Base-by-base conservation (phyloP, 2,888 invertebrate species). In the Pristionchus maxplancki region DNA sequence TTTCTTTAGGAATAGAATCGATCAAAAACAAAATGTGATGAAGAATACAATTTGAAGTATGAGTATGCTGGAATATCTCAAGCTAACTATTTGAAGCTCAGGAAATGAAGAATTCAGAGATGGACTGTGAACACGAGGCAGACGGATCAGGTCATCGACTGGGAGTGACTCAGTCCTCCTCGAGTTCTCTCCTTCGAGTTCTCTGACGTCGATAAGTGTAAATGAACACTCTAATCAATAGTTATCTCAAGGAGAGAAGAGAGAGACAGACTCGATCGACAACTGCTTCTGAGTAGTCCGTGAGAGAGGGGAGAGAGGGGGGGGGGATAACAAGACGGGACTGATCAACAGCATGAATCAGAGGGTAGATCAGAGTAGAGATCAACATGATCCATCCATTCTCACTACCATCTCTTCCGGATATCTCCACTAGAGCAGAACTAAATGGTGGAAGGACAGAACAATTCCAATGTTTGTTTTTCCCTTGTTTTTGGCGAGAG, bases 271-370 rank as follows among this genome's bases (percentile, higher is more conserved):
- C 53, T 53, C 44, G 82, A 53, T 13, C 24, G 82, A 50, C 82
- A 83, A 44, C 82, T 83, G 82, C 50, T 50, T 53, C 34, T 34
- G 13, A 31, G 50, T 53, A 83, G 82, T 83, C 24, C 50, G 53
- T 58, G 78, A n/a, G 82, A 48, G 78, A 40, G 71, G 13, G 81
- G 53, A 13, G 53, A 53, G 50, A 53, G 31, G 9, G 17, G 37
- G 34, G n/a, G n/a, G n/a, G n/a, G n/a, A n/a, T n/a, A n/a, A n/a
- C n/a, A n/a, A n/a, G n/a, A n/a, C n/a, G n/a, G n/a, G 50, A n/a
- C 28, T 4, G 50, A 53, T 81, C 81, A 81, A 81, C 50, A 53
- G 81, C 40, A 44, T 83, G 82, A 83, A 83, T 83, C 53, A 83
- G 31, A 28, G 20, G 31, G 20, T 83, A 34, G 34, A 53, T 83